Base-by-base conservation (phyloP, 2,888 invertebrate species). In the Melieria picta region DNA sequence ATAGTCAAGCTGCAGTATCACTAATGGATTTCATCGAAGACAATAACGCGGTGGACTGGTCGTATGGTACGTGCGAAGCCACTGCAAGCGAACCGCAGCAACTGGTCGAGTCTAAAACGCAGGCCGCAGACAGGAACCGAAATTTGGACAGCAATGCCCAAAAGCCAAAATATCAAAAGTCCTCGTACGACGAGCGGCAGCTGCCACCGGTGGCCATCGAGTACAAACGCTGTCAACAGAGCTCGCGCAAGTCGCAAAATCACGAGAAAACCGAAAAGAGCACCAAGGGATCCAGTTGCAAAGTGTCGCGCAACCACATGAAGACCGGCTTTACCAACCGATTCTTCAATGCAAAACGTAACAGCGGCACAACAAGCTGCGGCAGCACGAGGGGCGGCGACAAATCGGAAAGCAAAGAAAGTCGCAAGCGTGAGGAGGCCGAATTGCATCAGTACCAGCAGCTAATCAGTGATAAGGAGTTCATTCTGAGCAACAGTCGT, bases 161-260 rank as follows among this genome's bases (percentile, higher is more conserved):
- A 5, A 61, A 50, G 60, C 81, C 81, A 3, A 85, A 83, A 76
- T 85, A 84, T 77, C 82, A 84, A 72, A 84, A 82, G 70, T 77
- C 80, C 56, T 83, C 85, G 66, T 84, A 82, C 72, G 86, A 86
- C 72, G 86, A 86, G 57, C 82, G 85, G 42, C 84, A 85, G 74
- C 73, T 86, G 69, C 84, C 85, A 61, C 81, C 84, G 5, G 80
- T 85, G 60, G 83, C 82, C 48, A 78, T 84, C 62, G 84, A 82
- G 42, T 82, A 81, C 52, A 80, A 80, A 67, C 77, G 77, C 50
- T 72, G 76, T 30, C 77, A 77, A 65, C 75, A 73, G 58, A 57
- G 13, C 42, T 43, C 67, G 7, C 72, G 72, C 5, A 74, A 73
- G 72, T 57, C 72, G 63, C 69, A 71, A 72, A 72, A 52, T 67